These are phyloP conservation scores for Anomalospiza imberbis DNA, from an alignment of 2,797 vertebrate genomes.

Conservation along the genomic window DNA sequence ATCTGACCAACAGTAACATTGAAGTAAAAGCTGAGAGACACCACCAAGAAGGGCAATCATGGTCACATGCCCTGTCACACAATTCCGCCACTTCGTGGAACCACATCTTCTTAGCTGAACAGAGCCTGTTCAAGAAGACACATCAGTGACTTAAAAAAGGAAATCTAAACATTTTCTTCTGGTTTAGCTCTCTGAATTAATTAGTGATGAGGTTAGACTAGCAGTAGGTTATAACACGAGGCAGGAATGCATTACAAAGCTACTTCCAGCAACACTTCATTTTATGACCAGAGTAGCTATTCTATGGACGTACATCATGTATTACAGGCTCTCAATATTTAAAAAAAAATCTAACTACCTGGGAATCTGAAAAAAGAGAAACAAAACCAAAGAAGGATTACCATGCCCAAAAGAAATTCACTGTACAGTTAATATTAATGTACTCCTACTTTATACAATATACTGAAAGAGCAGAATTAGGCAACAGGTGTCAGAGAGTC, in stretches of 20 bases:
- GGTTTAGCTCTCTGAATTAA: not conserved
- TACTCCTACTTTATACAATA: not conserved
- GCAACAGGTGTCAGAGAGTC: not conserved
- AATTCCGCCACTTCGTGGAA: not conserved
- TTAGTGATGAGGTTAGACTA: not conserved
- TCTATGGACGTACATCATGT: not conserved
- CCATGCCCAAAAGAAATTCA: not conserved
- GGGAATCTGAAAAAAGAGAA: not conserved
- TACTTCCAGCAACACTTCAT: not conserved
- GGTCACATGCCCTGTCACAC: rapidly evolving
- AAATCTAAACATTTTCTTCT: rapidly evolving
- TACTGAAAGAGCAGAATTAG: not conserved
- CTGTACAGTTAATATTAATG: not conserved
- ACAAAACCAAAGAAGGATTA: not conserved
- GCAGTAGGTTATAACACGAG: not conserved
- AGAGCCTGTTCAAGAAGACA: not conserved
- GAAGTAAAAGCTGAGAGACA: not conserved
- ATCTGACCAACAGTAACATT: not conserved
- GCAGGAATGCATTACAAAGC: not conserved
- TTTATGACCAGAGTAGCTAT: not conserved
- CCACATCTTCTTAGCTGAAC: not conserved
- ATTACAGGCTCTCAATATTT: not conserved
- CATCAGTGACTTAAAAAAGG: not conserved
- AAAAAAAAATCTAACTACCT: not conserved
- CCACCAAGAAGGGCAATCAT: not conserved